Percentiles rank a stretch among this genome's conserved stretches.
phyloP scores from a whole-genome alignment of 2,797 vertebrate genomes.

The Vespertilio murinus region DNA sequence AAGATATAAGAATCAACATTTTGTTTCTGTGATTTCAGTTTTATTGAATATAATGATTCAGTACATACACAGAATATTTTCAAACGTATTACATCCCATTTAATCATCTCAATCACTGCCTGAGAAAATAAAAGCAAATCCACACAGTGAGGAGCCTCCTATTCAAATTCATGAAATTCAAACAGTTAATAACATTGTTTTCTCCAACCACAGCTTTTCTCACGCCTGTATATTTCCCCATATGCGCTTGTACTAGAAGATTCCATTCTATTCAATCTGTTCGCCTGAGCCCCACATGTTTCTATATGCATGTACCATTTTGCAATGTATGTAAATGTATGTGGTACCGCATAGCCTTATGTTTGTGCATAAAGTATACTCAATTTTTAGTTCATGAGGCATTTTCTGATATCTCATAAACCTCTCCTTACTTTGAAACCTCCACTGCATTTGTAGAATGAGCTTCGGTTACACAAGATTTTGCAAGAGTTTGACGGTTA shows the following conservation, averaged over 20 bases:
- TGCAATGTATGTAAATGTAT: not conserved
- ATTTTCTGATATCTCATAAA: not conserved
- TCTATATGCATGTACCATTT: not conserved
- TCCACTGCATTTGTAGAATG: not conserved
- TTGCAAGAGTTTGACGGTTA: conserved; percentile 37
- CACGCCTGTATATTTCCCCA: not conserved
- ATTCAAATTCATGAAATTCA: not conserved
- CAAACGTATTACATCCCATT: not conserved
- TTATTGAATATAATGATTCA: not conserved
- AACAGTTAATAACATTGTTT: not conserved
- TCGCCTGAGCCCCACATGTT: not conserved
- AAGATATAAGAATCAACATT: not conserved
- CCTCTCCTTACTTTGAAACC: not conserved
- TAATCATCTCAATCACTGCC: not conserved
- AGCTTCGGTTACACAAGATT: conserved; percentile 36
- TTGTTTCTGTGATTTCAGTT: not conserved
- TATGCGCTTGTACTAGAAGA: not conserved
- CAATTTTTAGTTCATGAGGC: not conserved
- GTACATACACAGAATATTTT: not conserved
- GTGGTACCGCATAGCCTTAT: not conserved
- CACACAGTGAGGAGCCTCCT: not conserved
- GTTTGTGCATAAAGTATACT: not conserved
- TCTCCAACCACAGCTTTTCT: not conserved
- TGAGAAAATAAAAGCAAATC: not conserved
- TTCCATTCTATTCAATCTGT: not conserved